These are phyloP conservation scores for Tetranychus truncatus DNA, from an alignment of 2,888 invertebrate genomes.

Conservation along the genomic window DNA sequence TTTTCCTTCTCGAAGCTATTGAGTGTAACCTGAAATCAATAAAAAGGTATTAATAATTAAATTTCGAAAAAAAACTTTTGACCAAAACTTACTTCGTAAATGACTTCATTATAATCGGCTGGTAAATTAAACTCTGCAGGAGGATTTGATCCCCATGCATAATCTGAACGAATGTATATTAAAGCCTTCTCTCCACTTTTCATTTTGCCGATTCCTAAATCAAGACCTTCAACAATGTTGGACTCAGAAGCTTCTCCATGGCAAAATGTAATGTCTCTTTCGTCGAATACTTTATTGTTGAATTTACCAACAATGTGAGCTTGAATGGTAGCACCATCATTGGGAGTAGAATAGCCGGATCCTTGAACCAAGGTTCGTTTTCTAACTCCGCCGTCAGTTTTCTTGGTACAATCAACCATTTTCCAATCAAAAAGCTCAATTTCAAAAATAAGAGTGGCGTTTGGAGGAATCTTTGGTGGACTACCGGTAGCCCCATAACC, in stretches of 20 bases:
- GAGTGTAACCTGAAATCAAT: slow-evolving; percentile 33
- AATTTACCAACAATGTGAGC: slow-evolving; percentile 53
- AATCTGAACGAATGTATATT: slow-evolving; percentile 46
- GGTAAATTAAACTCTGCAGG: slow-evolving; percentile 51
- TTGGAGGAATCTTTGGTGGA: slow-evolving; percentile 69
- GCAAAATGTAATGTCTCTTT: slow-evolving; percentile 57
- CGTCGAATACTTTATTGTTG: slow-evolving; percentile 52
- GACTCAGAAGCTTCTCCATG: slow-evolving; percentile 65
- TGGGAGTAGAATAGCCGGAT: slow-evolving; percentile 50
- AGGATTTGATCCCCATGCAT: slow-evolving; percentile 50
- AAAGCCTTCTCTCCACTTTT: slow-evolving; percentile 54
- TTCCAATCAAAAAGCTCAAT: slow-evolving; percentile 71
- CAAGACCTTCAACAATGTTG: slow-evolving; percentile 60
- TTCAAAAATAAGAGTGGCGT: slow-evolving; percentile 59
- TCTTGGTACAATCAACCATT: slow-evolving; percentile 69
- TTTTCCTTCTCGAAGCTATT: slow-evolving; percentile 66
- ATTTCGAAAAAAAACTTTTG: no score
- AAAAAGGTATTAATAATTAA: no score
- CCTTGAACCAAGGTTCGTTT: slow-evolving; percentile 52
- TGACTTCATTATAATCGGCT: slow-evolving; percentile 44
- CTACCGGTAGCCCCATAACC: slow-evolving; percentile 70
- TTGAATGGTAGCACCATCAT: slow-evolving; percentile 62
- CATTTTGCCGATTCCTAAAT: slow-evolving; percentile 61
- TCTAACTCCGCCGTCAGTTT: slow-evolving; percentile 62
- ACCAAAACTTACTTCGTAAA: slow-evolving; percentile 48